A percentile compares a stretch with the other conserved stretches of the same genome.
Conservation (phyloP, 2,797 vertebrate species). For the Galagoides demidoff region DNA sequence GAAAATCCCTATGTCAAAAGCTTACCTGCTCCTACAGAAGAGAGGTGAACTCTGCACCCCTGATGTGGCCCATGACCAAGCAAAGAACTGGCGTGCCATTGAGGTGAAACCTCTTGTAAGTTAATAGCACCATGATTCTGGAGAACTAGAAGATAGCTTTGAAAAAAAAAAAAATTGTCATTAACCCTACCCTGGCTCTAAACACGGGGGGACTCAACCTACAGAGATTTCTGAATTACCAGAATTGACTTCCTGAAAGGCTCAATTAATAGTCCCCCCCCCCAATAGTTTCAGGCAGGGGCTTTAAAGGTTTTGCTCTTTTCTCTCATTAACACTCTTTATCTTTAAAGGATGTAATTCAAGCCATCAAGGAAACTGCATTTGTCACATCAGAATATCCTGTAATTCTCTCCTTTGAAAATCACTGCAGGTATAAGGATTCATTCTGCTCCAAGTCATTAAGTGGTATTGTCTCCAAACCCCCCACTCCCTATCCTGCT, state of each 20-base stretch:
- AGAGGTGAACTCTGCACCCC: background rate
- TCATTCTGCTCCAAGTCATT: background rate
- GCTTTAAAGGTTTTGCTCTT: background rate
- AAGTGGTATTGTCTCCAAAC: background rate
- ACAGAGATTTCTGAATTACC: background rate
- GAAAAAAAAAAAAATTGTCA: background rate
- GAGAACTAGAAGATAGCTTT: constrained; percentile 22
- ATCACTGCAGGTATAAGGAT: constrained; percentile 95
- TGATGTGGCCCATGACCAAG: background rate
- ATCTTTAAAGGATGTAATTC: constrained; percentile 95
- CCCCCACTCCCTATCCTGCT: background rate
- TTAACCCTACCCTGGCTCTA: background rate
- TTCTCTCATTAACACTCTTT: constrained; percentile 63
- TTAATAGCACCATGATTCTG: background rate
- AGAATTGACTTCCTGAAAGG: background rate
- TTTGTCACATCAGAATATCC: constrained; percentile 97
- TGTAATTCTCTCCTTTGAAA: constrained; percentile 99
- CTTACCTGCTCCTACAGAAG: background rate
- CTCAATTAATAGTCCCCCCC: background rate
- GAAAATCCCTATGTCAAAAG: background rate
- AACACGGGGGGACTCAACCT: background rate
- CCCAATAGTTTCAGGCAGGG: constrained; percentile 1
- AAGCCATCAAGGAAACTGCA: constrained; percentile 98
- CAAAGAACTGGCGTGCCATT: background rate
- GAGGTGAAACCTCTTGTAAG: background rate